Conservation (phyloP, 2,888 invertebrate genomes). For the Chrysodeixis includens region DNA sequence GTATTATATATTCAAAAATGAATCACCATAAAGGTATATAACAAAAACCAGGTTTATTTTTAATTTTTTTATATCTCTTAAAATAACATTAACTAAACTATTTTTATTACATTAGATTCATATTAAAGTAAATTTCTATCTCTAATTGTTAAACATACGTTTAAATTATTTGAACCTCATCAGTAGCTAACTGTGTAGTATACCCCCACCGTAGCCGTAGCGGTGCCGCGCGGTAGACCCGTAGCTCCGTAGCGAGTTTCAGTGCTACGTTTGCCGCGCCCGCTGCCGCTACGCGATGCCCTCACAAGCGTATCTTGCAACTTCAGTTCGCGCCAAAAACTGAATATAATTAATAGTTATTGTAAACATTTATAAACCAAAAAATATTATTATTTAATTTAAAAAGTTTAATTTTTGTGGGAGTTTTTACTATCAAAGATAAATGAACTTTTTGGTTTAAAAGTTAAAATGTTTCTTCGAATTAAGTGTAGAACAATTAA, state of each 20-base stretch:
- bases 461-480: slow-evolving; percentile 3
- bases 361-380: slow-evolving; percentile 68
- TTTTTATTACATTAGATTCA: no score
- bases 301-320: slow-evolving; percentile 62
- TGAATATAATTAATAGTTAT: slow-evolving; percentile 73
- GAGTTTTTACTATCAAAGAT: slow-evolving; percentile 16
- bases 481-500: background rate
- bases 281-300: slow-evolving; percentile 70
- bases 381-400: background rate
- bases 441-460: slow-evolving; percentile 18
- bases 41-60: no score
- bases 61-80: no score
- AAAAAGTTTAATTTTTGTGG: background rate
- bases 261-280: slow-evolving; percentile 79
- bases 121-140: background rate
- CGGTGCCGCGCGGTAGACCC: slow-evolving; percentile 60
- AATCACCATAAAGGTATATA: no score
- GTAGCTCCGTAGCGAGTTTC: slow-evolving; percentile 67
- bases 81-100: no score
- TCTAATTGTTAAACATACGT: slow-evolving; percentile 29
- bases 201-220: slow-evolving; percentile 57
- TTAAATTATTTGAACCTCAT: slow-evolving; percentile 54
- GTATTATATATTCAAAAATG: background rate
- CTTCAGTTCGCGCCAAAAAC: slow-evolving; percentile 77
- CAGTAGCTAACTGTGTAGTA: slow-evolving; percentile 38